Conservation (phyloP, 2,113 vertebrate species). For the Peucedramus taeniatus region DNA sequence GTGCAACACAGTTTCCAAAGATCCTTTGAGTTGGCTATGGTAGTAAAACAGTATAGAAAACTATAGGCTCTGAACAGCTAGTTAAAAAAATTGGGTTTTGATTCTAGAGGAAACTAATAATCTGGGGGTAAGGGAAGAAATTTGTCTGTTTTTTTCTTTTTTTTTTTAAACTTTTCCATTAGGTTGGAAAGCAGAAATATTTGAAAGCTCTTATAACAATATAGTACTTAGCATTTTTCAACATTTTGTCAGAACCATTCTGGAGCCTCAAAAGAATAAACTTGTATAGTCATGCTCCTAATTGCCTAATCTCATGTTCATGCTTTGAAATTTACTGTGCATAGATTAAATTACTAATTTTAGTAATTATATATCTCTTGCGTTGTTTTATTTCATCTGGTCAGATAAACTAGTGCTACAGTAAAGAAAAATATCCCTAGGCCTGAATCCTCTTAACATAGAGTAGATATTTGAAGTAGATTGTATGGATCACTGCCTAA, state of each 20-base stretch:
- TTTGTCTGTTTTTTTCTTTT: fast-evolving
- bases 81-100: neutral
- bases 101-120: neutral
- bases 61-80: fast-evolving
- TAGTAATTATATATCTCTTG: neutral
- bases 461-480: neutral
- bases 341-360: neutral
- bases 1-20: neutral
- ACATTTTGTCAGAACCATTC: neutral
- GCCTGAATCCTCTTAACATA: neutral
- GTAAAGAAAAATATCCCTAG: neutral
- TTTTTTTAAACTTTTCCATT: neutral
- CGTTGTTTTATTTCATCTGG: neutral
- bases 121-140: fast-evolving
- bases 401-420: neutral
- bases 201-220: neutral
- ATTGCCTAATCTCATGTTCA: neutral
- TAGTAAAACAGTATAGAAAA: neutral
- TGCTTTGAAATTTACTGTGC: neutral
- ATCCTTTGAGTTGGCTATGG: neutral
- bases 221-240: neutral
- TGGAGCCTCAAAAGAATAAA: neutral
- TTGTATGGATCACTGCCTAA: neutral
- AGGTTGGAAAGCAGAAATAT: neutral
- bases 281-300: neutral